Evolutionary conservation across 2,113 vertebrate genomes (phyloP), one percentile per base, ranked within the genome.

Genomic region (Nothoprocta perdicaria): DNA sequence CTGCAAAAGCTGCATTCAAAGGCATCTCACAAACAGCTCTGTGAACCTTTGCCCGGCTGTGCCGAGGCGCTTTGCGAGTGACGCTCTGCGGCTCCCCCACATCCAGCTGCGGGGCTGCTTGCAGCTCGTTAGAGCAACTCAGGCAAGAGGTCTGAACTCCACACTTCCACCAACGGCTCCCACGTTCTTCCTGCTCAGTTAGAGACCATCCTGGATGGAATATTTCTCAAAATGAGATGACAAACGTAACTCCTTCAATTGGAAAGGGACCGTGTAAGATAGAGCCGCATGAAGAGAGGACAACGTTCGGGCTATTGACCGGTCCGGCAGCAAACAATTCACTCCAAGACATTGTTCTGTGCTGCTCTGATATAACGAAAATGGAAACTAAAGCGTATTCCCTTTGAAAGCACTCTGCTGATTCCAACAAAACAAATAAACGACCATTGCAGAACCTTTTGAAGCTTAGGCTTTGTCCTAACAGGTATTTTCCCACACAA

Each of bases 21-120:
- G 22, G 10, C 10, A 24, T 12, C 33, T 62, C 11, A 23, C 4
- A 23, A 9, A 38, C n/a, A 77, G 18, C 18, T 35, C 8, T 79
- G 69, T 61, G 21, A 29, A 48, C 2, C 17, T 4, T 69, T 48
- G 29, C 15, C 17, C 14, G 11, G 5, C n/a, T 43, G 9, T 15
- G n/a, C 40, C 58, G 6, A 5, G 1, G 1, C 3, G 14, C 41
- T 29, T 27, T 35, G 16, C 8, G 11, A 14, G 29, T 41, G 7
- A 22, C 0, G 3, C 53, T 43, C 69, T 77, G 22, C 21, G 31
- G 23, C 24, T 8, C 5, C 45, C 50, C 7, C 40, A 40, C 21
- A 22, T 4, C 43, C 27, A 45, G 12, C 6, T 14, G 5, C 16
- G 1, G 3, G 33, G 8, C 43, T 41, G 48, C 62, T 35, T 45